These are phyloP conservation scores for Coregonus ussuriensis DNA, from an alignment of 2,797 vertebrate genomes.

Conservation along the genomic window DNA sequence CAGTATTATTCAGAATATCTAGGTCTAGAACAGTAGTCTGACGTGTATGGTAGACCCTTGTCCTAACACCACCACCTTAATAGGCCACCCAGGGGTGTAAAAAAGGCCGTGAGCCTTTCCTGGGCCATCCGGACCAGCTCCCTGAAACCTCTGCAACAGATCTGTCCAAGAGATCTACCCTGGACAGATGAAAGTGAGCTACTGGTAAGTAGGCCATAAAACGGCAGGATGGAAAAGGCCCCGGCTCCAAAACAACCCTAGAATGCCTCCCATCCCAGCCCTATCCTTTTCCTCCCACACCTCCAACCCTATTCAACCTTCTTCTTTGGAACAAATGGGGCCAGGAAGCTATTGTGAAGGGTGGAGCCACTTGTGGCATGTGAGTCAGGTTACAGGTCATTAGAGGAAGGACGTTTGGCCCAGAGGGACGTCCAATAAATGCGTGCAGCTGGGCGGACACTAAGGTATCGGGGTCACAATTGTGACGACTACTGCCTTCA, in stretches of 20 bases:
- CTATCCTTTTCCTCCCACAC: constrained; percentile 18
- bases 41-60: background rate
- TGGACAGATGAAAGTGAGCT: constrained; percentile 66
- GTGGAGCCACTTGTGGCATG: constrained; percentile 4
- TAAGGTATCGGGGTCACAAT: background rate
- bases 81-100: constrained; percentile 47
- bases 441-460: background rate
- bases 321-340: constrained; percentile 33
- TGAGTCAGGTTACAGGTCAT: background rate
- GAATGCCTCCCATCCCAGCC: constrained; percentile 25
- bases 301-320: constrained; percentile 34
- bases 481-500: background rate
- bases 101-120: constrained; percentile 27
- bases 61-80: constrained; percentile 25
- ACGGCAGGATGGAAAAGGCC: constrained; percentile 67
- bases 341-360: constrained; percentile 30
- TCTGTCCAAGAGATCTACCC: constrained; percentile 56
- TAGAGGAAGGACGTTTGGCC: background rate
- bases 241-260: constrained; percentile 53
- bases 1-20: background rate
- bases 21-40: background rate
- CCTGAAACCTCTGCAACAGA: constrained; percentile 53
- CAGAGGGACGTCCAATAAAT: background rate
- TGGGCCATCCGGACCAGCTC: constrained; percentile 13
- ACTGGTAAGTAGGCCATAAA: constrained; percentile 72